Conservation (phyloP, 2,797 vertebrate species). For the Dromococcyx pavoninus region DNA sequence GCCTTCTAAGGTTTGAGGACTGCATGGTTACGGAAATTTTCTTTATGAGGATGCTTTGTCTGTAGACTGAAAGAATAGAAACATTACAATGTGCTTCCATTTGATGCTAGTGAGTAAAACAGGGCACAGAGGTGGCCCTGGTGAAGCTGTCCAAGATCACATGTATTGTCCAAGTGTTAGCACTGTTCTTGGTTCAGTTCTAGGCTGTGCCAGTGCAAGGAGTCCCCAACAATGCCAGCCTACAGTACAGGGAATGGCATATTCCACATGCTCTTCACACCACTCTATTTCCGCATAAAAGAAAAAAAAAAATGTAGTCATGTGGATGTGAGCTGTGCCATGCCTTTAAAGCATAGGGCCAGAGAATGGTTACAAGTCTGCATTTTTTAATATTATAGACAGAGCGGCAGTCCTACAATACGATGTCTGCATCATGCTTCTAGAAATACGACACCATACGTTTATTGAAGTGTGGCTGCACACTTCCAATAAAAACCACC, state of each 20-base stretch:
- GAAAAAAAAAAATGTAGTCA: background rate
- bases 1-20: background rate
- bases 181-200: background rate
- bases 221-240: background rate
- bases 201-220: background rate
- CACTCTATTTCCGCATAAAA: background rate
- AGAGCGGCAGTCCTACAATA: background rate
- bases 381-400: background rate
- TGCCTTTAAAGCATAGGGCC: background rate
- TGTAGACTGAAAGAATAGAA: background rate
- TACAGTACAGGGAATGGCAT: background rate
- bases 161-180: rapidly evolving
- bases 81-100: background rate
- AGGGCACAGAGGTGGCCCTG: background rate
- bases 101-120: background rate
- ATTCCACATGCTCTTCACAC: background rate
- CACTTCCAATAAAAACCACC: background rate
- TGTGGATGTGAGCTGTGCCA: background rate
- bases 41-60: background rate
- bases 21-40: background rate
- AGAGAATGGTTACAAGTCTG: background rate
- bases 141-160: background rate
- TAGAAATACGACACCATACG: background rate
- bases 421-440: background rate
- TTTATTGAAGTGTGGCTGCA: background rate